These are phyloP conservation scores for Tillus elongatus DNA, from an alignment of 2,888 invertebrate species.

Conservation along the genomic window DNA sequence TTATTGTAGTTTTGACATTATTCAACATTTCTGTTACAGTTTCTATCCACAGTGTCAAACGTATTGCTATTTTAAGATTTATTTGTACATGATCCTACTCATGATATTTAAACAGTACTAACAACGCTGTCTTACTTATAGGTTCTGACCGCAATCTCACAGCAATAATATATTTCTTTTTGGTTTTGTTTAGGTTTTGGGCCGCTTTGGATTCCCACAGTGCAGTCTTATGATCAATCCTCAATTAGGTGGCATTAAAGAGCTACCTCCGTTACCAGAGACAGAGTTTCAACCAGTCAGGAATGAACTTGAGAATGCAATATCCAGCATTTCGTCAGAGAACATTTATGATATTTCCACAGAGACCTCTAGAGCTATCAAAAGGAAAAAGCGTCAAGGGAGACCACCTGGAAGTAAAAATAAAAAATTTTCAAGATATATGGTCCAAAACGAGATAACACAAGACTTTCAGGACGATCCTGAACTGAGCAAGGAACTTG, in stretches of 20 bases:
- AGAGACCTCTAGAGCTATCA: conserved; percentile 8
- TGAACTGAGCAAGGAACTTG: conserved; percentile 36
- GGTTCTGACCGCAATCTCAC: no score
- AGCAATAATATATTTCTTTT: conserved; percentile 6
- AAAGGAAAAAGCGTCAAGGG: conserved; percentile 23
- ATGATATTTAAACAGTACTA: no score
- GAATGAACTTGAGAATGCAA: conserved; percentile 27
- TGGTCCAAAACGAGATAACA: conserved; percentile 14
- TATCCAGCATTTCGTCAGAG: conserved; percentile 23
- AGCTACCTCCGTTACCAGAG: conserved; percentile 24
- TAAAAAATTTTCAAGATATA: conserved; percentile 16
- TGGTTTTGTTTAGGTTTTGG: conserved; percentile 37
- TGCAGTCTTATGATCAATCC: conserved; percentile 41
- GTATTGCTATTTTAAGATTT: no score
- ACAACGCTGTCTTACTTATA: no score
- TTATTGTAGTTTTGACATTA: no score
- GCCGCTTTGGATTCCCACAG: conserved; percentile 37
- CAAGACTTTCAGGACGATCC: conserved; percentile 40
- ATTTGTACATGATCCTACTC: no score
- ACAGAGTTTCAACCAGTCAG: conserved; percentile 18
- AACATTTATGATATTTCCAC: conserved; percentile 3
- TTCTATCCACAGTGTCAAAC: no score
- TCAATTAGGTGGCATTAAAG: conserved; percentile 36
- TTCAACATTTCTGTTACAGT: no score
- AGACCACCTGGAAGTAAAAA: conserved; percentile 29